Conservation (phyloP, 2,113 vertebrate genomes). For the Tyto alba region DNA sequence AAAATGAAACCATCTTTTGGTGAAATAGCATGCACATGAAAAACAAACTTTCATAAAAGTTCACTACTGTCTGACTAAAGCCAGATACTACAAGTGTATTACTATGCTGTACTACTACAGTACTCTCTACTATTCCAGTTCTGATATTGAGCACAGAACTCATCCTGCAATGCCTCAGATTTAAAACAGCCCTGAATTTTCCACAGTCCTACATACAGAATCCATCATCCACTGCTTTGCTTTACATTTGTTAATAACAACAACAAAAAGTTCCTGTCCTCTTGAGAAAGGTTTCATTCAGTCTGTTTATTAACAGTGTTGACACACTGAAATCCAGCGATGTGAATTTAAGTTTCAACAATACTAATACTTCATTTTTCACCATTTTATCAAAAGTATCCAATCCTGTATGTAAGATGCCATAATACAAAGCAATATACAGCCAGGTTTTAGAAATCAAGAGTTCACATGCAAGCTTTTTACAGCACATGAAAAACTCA, state of each 20-base stretch:
- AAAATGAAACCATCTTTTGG: neutral
- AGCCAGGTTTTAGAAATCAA: neutral
- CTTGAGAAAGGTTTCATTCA: neutral
- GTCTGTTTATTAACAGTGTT: neutral
- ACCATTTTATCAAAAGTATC: neutral
- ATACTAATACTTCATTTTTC: neutral
- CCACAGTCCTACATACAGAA: neutral
- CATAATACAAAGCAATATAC: neutral
- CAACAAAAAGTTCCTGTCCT: neutral
- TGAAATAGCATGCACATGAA: rapidly evolving
- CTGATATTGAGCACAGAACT: neutral
- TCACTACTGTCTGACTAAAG: neutral
- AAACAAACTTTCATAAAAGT: neutral
- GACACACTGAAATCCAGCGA: neutral
- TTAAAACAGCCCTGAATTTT: neutral
- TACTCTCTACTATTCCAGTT: neutral
- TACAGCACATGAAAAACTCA: neutral
- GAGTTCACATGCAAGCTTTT: neutral
- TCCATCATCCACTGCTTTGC: neutral
- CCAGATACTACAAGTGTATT: neutral
- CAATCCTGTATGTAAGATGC: neutral
- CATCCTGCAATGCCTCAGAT: neutral
- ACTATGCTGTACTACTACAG: rapidly evolving
- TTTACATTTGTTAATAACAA: neutral
- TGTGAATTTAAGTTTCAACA: neutral